Base-by-base conservation (phyloP, 2,113 vertebrate species). In the Ia io region DNA sequence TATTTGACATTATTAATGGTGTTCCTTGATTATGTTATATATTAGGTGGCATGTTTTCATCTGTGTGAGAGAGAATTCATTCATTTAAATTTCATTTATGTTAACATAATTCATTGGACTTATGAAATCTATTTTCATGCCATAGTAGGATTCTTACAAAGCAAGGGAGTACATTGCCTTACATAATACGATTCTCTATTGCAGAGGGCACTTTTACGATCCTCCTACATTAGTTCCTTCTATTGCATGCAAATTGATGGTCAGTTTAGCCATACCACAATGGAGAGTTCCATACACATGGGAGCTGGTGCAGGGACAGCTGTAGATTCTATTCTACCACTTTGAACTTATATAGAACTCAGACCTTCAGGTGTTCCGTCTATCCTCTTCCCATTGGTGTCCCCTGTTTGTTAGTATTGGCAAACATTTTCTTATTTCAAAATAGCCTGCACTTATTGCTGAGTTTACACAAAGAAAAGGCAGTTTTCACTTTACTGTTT, bases 71-170 rank as follows among this genome's bases (percentile, higher is more conserved):
- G 47, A 18, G 9, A 63, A 77, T 82, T 79, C 32, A 17, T 61
- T 85, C 9, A 25, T 49, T 93, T 67, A 74, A 76, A 83, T 90
- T 20, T 91, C n/a, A 71, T 79, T 22, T 84, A 37, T 28, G 73
- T 93, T 90, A 40, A 59, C 80, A 76, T 71, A 84, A 71, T 53
- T 30, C 35, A 23, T 6, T 86, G 73, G 74, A 30, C 37, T 94
- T 82, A 23, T 47, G 28, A 9, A 78, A 51, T 59, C 49, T 79
- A 22, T 65, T 79, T 86, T 79, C 42, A 51, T 56, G 25, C 11
- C 42, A 61, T 4, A 10, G 9, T 25, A 82, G 28, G 17, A 49
- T 32, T 76, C 92, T 95, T 67, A 44, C 8, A 83, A 2, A 17
- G 20, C 28, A 49, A 9, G 69, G 3, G 13, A 56, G 84, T 9